Percentiles rank a stretch among this genome's conserved stretches.
Evolutionary conservation across 1,140 invertebrate genomes (phyloP).

Genomic region (Harlomillsia oculata): DNA sequence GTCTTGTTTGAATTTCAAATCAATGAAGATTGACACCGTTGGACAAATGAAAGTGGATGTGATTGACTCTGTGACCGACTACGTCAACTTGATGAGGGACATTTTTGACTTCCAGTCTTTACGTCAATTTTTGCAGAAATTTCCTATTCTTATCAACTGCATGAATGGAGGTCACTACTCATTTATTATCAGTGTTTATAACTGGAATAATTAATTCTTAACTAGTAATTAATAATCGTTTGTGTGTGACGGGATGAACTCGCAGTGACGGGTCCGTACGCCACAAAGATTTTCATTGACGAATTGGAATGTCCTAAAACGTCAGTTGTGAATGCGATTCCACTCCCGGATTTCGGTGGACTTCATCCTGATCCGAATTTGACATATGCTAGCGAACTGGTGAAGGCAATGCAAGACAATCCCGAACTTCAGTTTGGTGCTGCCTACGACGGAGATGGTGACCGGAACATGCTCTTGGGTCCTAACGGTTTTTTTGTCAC

Average conservation of each 20-base stretch:
- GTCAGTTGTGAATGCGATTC: conserved; percentile 59
- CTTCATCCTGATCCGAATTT: conserved; percentile 97
- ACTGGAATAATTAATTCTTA: conserved; percentile 12
- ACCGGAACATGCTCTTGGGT: conserved; percentile 96
- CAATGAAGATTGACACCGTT: no score
- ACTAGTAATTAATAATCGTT: background rate
- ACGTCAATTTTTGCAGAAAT: conserved; percentile 52
- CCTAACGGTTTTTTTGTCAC: conserved; percentile 95
- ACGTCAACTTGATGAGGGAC: conserved; percentile 84
- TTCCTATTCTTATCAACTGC: conserved; percentile 82
- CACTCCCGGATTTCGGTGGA: conserved; percentile 90
- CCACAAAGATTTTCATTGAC: conserved; percentile 74
- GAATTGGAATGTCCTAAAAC: conserved; percentile 65
- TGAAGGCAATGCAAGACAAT: conserved; percentile 57
- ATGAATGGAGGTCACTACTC: conserved; percentile 78
- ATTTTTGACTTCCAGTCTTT: conserved; percentile 92
- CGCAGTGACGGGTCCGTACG: conserved; percentile 92
- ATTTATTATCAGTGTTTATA: no score
- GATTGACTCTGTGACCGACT: conserved; percentile 84
- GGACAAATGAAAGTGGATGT: no score
- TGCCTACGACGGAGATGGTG: conserved; percentile 96
- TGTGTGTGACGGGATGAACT: no score
- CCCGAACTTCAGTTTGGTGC: conserved; percentile 80
- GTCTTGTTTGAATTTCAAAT: no score
- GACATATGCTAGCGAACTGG: conserved; percentile 84